These are phyloP conservation scores for Cirrhinus mrigala DNA, from an alignment of 2,797 vertebrate genomes.

Conservation along the genomic window DNA sequence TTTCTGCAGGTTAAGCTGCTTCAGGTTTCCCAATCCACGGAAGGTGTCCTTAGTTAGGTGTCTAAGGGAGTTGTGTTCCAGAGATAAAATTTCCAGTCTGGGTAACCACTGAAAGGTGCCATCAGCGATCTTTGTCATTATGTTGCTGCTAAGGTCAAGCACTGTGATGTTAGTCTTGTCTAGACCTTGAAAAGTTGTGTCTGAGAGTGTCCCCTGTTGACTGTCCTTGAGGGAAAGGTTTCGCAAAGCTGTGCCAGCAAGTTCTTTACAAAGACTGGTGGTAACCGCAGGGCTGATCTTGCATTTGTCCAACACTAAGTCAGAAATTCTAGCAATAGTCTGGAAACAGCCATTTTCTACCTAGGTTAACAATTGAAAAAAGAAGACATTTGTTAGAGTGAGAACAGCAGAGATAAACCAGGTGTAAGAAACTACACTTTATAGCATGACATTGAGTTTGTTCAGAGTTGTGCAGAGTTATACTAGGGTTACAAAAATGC, in stretches of 20 bases:
- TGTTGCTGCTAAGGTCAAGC: constrained; percentile 87
- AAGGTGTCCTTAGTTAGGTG: constrained; percentile 80
- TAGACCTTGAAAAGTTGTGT: constrained; percentile 82
- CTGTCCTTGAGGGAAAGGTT: constrained; percentile 80
- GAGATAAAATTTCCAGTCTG: constrained; percentile 78
- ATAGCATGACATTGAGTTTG: not conserved
- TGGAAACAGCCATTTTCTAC: constrained; percentile 84
- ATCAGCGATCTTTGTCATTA: constrained; percentile 73
- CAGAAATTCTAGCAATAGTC: constrained; percentile 78
- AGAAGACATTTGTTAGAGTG: not conserved
- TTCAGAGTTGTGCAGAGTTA: not conserved
- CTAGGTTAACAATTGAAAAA: constrained; percentile 71
- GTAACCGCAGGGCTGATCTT: constrained; percentile 67
- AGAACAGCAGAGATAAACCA: not conserved
- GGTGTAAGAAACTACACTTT: not conserved
- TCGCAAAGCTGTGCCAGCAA: constrained; percentile 81
- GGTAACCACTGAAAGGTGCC: constrained; percentile 86
- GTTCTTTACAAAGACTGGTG: constrained; percentile 79
- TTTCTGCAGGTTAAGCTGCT: constrained; percentile 79
- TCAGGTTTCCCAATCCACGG: constrained; percentile 83
- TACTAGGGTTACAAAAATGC: not conserved
- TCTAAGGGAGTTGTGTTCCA: constrained; percentile 82
- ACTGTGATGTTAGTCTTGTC: constrained; percentile 80
- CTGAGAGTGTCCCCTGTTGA: constrained; percentile 72
- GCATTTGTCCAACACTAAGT: constrained; percentile 81